A percentile compares a stretch with the other conserved stretches of the same genome.
Conservation (phyloP, 2,888 invertebrate species). For the Lysandra bellargus region DNA sequence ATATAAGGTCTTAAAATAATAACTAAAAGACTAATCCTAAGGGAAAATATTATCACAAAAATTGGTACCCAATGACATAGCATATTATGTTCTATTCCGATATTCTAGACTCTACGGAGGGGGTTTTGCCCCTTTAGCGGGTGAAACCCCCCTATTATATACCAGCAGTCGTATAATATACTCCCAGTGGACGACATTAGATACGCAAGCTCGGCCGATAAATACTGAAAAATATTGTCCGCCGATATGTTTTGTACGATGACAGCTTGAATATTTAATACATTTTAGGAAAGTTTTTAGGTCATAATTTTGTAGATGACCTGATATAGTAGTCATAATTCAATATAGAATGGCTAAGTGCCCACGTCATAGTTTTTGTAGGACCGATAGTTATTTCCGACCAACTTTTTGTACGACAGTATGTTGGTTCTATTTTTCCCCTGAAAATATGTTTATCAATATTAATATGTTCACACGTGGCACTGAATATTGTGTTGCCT, state of each 20-base stretch:
- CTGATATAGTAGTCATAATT: too few relatives aligned
- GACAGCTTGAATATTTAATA: background rate
- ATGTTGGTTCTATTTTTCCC: too few relatives aligned
- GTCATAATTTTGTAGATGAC: background rate
- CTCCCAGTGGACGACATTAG: background rate
- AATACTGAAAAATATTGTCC: conserved; percentile 16
- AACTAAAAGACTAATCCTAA: too few relatives aligned
- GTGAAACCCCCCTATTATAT: conserved; percentile 1
- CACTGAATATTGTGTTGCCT: too few relatives aligned
- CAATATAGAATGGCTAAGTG: too few relatives aligned
- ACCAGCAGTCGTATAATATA: conserved; percentile 16
- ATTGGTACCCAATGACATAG: background rate
- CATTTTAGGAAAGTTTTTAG: background rate
- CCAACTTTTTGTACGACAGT: too few relatives aligned
- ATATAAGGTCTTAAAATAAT: too few relatives aligned
- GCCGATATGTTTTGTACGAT: background rate
- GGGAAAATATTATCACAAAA: too few relatives aligned
- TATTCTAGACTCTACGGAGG: background rate
- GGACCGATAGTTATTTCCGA: too few relatives aligned
- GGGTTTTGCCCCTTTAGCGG: background rate
- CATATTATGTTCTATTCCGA: background rate
- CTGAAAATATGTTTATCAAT: too few relatives aligned
- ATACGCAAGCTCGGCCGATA: background rate
- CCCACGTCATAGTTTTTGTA: too few relatives aligned
- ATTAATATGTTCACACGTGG: too few relatives aligned